These are phyloP conservation scores for Ichneumon xanthorius DNA, from an alignment of 2,888 invertebrate species.

Conservation along the genomic window DNA sequence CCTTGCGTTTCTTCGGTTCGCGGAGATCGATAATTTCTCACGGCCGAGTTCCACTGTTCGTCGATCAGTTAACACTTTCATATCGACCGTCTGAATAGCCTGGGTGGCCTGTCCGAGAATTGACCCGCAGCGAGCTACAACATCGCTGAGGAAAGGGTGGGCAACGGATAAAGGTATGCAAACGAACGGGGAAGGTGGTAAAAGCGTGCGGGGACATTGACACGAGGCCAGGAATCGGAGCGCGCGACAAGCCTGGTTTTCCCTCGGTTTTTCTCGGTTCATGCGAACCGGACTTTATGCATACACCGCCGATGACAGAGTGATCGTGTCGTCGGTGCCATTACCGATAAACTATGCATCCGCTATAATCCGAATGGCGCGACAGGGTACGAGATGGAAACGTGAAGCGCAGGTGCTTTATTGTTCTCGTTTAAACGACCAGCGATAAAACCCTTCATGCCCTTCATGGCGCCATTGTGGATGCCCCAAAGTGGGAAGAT, in stretches of 20 bases:
- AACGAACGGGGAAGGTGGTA: conserved; percentile 20
- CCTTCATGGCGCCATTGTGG: neutral
- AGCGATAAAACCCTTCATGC: conserved; percentile 78
- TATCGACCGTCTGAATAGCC: neutral
- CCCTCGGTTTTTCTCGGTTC: conserved; percentile 15
- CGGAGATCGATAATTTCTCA: no score
- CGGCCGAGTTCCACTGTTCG: neutral
- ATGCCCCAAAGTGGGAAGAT: conserved; percentile 1
- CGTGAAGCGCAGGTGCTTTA: conserved; percentile 75
- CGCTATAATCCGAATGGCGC: conserved; percentile 74
- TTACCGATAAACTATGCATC: conserved; percentile 77
- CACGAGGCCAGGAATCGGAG: conserved; percentile 22
- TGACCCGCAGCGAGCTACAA: neutral
- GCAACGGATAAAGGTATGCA: neutral
- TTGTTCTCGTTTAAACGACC: conserved; percentile 77
- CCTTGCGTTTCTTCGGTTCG: neutral
- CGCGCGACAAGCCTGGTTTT: conserved; percentile 33
- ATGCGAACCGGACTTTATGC: conserved; percentile 1
- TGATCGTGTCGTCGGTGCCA: conserved; percentile 71
- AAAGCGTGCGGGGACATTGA: conserved; percentile 38
- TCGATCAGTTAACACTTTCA: conserved; percentile 1
- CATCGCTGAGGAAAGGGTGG: neutral
- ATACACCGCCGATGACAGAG: conserved; percentile 34
- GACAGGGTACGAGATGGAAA: conserved; percentile 72
- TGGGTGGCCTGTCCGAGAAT: neutral